Conservation (phyloP, 2,888 invertebrate species). For the Gasteruption jaculator region DNA sequence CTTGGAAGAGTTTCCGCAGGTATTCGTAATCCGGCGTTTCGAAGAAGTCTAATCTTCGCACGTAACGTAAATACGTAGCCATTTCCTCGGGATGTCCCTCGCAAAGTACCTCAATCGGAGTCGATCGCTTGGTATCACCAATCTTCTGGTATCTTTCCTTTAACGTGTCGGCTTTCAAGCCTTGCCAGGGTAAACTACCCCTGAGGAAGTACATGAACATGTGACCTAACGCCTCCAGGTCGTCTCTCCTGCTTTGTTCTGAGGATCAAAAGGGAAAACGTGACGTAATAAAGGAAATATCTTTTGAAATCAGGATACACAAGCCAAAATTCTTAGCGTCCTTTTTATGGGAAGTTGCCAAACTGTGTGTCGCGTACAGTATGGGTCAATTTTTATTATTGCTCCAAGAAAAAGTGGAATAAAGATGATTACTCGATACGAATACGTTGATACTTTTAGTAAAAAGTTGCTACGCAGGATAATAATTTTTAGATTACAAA, state of each 20-base stretch:
- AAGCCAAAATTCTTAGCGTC: too few relatives aligned
- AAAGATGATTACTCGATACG: too few relatives aligned
- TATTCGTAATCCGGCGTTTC: slow-evolving; percentile 99
- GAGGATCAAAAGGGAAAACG: too few relatives aligned
- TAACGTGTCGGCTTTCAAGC: slow-evolving; percentile 97
- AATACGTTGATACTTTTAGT: too few relatives aligned
- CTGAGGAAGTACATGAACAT: slow-evolving; percentile 99
- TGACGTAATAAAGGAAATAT: too few relatives aligned
- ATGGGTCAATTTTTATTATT: too few relatives aligned
- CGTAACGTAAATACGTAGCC: slow-evolving; percentile 96
- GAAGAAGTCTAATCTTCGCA: slow-evolving; percentile 96
- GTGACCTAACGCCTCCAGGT: slow-evolving; percentile 98
- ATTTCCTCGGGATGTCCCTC: slow-evolving; percentile 92
- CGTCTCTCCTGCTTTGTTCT: slow-evolving; percentile 99
- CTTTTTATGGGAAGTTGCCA: too few relatives aligned
- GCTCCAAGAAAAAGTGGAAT: too few relatives aligned
- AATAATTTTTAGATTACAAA: too few relatives aligned
- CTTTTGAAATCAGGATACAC: too few relatives aligned
- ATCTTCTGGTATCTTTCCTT: slow-evolving; percentile 99
- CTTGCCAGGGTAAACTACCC: slow-evolving; percentile 99
- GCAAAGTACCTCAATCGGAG: slow-evolving; percentile 90
- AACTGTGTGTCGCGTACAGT: too few relatives aligned
- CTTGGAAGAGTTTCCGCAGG: slow-evolving; percentile 90
- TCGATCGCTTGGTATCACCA: slow-evolving; percentile 98
- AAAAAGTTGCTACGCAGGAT: too few relatives aligned